Percentiles rank a stretch among this genome's conserved stretches.
Evolutionary conservation across 2,888 invertebrate genomes (phyloP).

Genomic region (Dicyrtoma fusca): DNA sequence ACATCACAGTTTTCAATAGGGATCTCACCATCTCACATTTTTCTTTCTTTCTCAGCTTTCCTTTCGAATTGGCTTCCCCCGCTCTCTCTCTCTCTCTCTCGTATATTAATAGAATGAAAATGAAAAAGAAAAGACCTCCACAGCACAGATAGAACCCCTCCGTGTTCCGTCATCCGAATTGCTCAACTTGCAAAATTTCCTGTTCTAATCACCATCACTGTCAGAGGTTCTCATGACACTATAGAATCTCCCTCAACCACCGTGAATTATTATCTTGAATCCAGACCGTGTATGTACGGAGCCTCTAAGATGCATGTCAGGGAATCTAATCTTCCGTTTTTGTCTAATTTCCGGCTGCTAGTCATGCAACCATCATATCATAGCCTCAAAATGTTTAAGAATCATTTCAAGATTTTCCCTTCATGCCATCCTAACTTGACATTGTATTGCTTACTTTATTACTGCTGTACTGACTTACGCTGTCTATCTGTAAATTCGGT

Average conservation of each 20-base stretch:
- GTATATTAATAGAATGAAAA: too few relatives aligned
- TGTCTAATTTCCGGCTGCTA: conserved; percentile 18
- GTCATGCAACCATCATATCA: neutral
- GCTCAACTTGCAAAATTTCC: conserved; percentile 30
- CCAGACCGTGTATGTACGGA: too few relatives aligned
- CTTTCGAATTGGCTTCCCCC: neutral
- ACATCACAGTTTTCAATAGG: conserved; percentile 23
- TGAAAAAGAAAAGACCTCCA: too few relatives aligned
- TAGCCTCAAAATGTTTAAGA: neutral
- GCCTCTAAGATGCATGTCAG: too few relatives aligned
- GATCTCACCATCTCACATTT: conserved; percentile 3
- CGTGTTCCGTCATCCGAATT: conserved; percentile 21
- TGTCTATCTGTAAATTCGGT: too few relatives aligned
- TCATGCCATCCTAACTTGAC: neutral
- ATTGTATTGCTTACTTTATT: too few relatives aligned
- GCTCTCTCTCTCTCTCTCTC: too few relatives aligned
- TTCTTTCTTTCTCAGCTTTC: neutral
- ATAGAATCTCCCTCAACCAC: too few relatives aligned
- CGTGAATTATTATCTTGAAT: too few relatives aligned
- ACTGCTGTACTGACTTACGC: too few relatives aligned
- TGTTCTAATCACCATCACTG: conserved; percentile 24
- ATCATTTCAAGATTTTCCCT: neutral
- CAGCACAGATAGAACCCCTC: conserved; percentile 18
- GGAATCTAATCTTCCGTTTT: conserved; percentile 25
- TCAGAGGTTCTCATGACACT: neutral